phyloP scores from a whole-genome alignment of 2,888 invertebrate genomes.

The Sphaerophoria rueppellii region DNA sequence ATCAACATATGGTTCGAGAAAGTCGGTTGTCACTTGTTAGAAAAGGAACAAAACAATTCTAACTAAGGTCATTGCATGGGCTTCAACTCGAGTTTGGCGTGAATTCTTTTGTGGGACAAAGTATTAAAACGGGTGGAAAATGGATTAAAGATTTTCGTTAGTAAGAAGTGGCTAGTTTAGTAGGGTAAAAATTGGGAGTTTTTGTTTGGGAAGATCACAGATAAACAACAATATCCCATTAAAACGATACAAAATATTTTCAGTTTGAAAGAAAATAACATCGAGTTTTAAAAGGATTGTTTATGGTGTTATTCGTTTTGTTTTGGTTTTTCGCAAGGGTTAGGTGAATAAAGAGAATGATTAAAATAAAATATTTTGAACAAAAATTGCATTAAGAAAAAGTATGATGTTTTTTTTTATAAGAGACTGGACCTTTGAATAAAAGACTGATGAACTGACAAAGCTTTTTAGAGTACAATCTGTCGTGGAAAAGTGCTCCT shows the following conservation, averaged over 20 bases:
- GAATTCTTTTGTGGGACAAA: slow-evolving; percentile 38
- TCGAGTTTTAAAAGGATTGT: too few relatives aligned
- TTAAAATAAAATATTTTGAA: too few relatives aligned
- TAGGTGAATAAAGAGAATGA: too few relatives aligned
- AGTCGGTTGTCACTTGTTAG: slow-evolving; percentile 16
- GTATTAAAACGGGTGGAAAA: slow-evolving; percentile 34
- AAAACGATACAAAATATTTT: not conserved
- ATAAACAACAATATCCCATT: not conserved
- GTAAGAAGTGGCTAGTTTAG: not conserved
- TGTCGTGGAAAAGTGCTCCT: too few relatives aligned
- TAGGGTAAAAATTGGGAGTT: not conserved
- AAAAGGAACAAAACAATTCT: slow-evolving; percentile 3
- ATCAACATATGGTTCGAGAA: slow-evolving; percentile 81
- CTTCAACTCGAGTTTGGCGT: not conserved
- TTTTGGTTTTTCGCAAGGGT: too few relatives aligned
- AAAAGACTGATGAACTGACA: too few relatives aligned
- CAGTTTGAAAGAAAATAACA: too few relatives aligned
- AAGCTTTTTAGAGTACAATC: too few relatives aligned
- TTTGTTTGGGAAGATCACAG: slow-evolving; percentile 8
- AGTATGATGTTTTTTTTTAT: too few relatives aligned
- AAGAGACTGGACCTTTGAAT: too few relatives aligned
- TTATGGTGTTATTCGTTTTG: too few relatives aligned
- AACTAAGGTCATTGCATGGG: slow-evolving; percentile 17
- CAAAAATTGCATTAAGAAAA: too few relatives aligned
- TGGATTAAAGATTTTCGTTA: not conserved